A percentile compares a stretch with the other conserved stretches of the same genome.
Conservation (phyloP, 2,113 vertebrate genomes). For the Aegithalos caudatus region DNA sequence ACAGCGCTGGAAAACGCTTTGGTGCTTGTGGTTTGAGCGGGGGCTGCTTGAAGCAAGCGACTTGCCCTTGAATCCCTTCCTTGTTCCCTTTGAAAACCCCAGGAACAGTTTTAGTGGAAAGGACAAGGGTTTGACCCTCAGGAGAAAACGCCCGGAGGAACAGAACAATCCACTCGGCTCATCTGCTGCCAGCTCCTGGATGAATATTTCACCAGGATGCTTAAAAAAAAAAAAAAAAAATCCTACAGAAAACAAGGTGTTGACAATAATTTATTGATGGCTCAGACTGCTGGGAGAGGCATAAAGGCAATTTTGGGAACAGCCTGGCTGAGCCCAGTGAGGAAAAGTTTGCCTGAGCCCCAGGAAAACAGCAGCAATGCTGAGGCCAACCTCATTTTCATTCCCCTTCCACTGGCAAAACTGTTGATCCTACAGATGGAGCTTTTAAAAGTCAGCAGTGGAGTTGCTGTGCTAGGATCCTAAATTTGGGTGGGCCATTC, state of each 20-base stretch:
- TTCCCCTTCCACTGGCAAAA: neutral
- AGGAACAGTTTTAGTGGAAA: neutral
- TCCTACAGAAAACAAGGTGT: conserved; percentile 10
- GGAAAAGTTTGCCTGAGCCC: neutral
- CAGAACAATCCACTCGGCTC: neutral
- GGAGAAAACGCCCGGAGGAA: neutral
- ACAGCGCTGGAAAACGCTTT: neutral
- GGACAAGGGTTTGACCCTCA: neutral
- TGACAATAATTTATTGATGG: conserved; percentile 30
- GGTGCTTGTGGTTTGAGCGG: neutral
- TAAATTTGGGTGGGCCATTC: neutral
- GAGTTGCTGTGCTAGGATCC: neutral
- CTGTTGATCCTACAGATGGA: neutral
- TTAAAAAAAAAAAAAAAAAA: neutral
- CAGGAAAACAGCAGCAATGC: neutral
- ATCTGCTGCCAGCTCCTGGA: neutral
- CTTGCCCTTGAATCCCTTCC: neutral
- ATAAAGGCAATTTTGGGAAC: neutral
- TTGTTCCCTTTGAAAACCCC: neutral
- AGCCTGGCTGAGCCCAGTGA: neutral
- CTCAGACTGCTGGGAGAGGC: neutral
- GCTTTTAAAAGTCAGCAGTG: neutral
- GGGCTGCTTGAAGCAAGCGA: neutral
- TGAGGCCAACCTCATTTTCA: neutral
- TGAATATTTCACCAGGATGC: conserved; percentile 46